These are phyloP conservation scores for Pseudorhiza aurosa DNA, from an alignment of 30 jellyfish, hydroid and myxozoan species.

Conservation along the genomic window DNA sequence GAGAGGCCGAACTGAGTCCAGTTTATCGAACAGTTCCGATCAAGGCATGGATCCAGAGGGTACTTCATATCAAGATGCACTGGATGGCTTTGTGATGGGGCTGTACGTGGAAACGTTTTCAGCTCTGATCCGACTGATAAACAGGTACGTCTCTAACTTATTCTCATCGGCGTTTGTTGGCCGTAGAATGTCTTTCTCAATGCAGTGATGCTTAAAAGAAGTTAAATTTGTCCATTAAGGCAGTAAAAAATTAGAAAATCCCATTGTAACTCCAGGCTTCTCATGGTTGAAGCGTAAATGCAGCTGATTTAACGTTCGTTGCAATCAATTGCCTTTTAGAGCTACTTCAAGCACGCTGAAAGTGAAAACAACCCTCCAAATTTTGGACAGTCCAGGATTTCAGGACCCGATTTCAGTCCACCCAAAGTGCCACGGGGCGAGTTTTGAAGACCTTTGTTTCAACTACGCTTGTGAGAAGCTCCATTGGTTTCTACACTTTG, in stretches of 20 bases:
- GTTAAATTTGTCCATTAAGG: no score
- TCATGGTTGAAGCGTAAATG: no score
- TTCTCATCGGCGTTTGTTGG: no score
- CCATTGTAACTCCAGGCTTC: no score
- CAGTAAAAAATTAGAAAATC: no score
- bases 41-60: conserved; percentile 28
- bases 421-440: conserved; percentile 73
- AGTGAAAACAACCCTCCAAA: conserved; percentile 66
- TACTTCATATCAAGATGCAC: conserved; percentile 64
- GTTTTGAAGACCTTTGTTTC: conserved; percentile 83
- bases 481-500: conserved; percentile 88
- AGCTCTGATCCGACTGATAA: conserved; percentile 81
- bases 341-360: conserved; percentile 71
- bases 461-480: conserved; percentile 92
- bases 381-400: conserved; percentile 94
- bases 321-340: no score
- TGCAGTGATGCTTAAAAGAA: no score
- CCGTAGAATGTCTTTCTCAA: no score
- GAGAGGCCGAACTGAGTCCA: conserved; percentile 46
- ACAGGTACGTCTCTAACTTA: no score
- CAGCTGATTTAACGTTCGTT: no score
- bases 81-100: conserved; percentile 90
- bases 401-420: conserved; percentile 77
- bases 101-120: conserved; percentile 94
- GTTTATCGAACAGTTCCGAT: conserved; percentile 17